phyloP scores from a whole-genome alignment of 1,140 invertebrate genomes.

The Neuroterus valhalla region DNA sequence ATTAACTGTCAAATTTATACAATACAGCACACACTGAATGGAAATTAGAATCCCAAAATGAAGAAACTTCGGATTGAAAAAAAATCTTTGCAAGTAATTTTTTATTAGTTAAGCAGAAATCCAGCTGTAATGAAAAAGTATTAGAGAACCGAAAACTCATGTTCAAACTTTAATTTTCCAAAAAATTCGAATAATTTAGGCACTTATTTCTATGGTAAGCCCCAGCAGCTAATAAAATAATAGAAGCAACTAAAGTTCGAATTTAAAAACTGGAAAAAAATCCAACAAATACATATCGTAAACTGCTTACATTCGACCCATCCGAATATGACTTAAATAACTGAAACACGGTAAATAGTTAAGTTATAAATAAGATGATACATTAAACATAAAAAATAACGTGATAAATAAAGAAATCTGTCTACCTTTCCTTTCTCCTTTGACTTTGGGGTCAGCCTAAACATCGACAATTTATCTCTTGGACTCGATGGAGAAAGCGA shows the following conservation, averaged over 20 bases:
- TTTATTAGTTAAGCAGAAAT: too few species aligned
- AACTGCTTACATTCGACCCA: conserved; percentile 74
- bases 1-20: too few species aligned
- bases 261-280: neutral
- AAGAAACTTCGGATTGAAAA: too few species aligned
- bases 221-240: neutral
- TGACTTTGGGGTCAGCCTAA: conserved; percentile 79
- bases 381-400: conserved; percentile 34
- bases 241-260: neutral
- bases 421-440: conserved; percentile 83
- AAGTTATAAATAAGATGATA: conserved; percentile 52
- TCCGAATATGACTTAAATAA: conserved; percentile 74
- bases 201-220: neutral
- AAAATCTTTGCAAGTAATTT: too few species aligned
- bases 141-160: too few species aligned
- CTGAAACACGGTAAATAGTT: conserved; percentile 69
- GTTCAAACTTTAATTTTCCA: too few species aligned
- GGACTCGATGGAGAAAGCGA: conserved; percentile 67
- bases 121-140: too few species aligned
- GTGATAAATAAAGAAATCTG: conserved; percentile 36
- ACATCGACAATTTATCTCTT: conserved; percentile 78
- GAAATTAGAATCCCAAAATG: too few species aligned
- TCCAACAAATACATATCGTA: conserved; percentile 60
- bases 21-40: too few species aligned
- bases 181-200: neutral